A percentile compares a stretch with the other conserved stretches of the same genome.
These are phyloP conservation scores for Coracopsis vasa DNA, from an alignment of 2,113 vertebrate species.

Conservation along the genomic window DNA sequence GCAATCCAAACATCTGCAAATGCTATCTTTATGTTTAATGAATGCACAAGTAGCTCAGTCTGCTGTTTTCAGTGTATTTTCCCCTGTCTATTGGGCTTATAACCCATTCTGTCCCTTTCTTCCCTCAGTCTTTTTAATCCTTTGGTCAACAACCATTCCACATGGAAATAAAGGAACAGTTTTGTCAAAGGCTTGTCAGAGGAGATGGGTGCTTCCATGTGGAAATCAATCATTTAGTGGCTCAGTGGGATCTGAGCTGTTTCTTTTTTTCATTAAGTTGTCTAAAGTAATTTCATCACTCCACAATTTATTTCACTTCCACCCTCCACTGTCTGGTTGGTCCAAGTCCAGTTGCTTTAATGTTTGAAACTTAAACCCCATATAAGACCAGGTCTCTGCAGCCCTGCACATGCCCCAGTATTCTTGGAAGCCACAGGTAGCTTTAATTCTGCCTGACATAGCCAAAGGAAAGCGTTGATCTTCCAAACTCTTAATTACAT, in stretches of 20 bases:
- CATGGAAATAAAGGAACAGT: not conserved
- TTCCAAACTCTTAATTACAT: not conserved
- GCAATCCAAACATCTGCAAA: not conserved
- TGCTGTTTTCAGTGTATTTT: not conserved
- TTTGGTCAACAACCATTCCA: not conserved
- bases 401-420: not conserved
- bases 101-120: not conserved
- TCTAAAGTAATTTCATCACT: conserved; percentile 56
- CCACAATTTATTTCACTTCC: not conserved
- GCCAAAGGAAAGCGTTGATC: not conserved
- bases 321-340: not conserved
- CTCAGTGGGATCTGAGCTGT: conserved; percentile 12
- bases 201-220: conserved; percentile 29
- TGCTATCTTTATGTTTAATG: not conserved
- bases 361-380: not conserved
- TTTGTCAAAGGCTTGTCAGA: conserved; percentile 44
- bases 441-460: not conserved
- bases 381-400: not conserved
- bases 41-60: not conserved
- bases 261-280: conserved; percentile 66
- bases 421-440: not conserved
- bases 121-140: not conserved
- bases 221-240: conserved; percentile 59
- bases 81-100: not conserved
- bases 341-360: not conserved